Evolutionary conservation across 2,888 invertebrate genomes (phyloP).

Genomic region (Agrochola lychnidis): DNA sequence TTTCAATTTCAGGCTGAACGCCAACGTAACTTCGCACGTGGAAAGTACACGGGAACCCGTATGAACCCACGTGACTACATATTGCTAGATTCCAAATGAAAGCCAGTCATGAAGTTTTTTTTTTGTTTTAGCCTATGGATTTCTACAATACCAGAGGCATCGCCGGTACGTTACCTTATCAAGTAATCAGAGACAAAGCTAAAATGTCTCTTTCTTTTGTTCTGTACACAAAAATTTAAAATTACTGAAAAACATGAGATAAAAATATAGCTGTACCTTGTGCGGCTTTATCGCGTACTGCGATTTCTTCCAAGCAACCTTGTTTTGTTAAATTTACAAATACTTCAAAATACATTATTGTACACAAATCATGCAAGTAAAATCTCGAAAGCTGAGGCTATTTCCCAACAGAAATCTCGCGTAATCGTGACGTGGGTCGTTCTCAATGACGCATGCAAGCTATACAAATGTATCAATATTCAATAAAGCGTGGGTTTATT

Average conservation of each 20-base stretch:
- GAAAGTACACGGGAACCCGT: background rate
- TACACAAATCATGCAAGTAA: slow-evolving; percentile 4
- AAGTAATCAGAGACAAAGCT: background rate
- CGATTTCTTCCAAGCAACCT: background rate
- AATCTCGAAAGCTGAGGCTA: slow-evolving; percentile 24
- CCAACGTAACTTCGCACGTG: background rate
- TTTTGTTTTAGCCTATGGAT: background rate
- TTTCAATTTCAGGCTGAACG: slow-evolving; percentile 22
- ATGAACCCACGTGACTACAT: slow-evolving; percentile 24
- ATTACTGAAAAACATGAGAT: background rate
- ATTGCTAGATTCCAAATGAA: background rate
- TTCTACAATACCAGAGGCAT: background rate
- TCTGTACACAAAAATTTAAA: background rate
- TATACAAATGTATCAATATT: slow-evolving; percentile 19
- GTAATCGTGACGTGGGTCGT: slow-evolving; percentile 43
- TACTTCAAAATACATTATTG: background rate
- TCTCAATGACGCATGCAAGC: slow-evolving; percentile 54
- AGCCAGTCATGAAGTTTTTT: background rate
- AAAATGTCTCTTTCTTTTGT: background rate
- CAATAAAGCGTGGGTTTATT: slow-evolving; percentile 29
- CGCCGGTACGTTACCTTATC: background rate
- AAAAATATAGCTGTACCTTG: background rate
- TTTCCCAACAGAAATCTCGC: slow-evolving; percentile 43
- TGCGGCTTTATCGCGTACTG: background rate
- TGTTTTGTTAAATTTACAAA: background rate